A percentile compares a stretch with the other conserved stretches of the same genome.
These are phyloP conservation scores for Tipula vernalis DNA, from an alignment of 2,888 invertebrate species.

Conservation along the genomic window DNA sequence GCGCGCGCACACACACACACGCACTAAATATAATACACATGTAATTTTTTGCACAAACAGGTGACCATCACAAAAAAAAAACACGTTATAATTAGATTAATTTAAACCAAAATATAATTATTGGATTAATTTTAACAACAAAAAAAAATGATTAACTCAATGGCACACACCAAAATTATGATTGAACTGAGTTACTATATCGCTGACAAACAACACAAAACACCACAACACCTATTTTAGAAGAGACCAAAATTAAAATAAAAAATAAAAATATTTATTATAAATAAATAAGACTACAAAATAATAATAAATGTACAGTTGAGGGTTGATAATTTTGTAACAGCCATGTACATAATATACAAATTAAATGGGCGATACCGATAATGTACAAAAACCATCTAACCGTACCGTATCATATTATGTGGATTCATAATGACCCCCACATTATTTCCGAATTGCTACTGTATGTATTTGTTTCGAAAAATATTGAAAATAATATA, in stretches of 20 bases:
- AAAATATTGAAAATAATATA: neutral
- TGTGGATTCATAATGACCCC: neutral
- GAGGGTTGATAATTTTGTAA: neutral
- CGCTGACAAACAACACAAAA: neutral
- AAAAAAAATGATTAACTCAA: neutral
- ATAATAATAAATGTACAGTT: neutral
- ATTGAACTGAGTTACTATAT: neutral
- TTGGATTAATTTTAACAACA: no score
- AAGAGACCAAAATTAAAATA: neutral
- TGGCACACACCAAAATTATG: neutral
- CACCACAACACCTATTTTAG: neutral
- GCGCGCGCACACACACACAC: neutral
- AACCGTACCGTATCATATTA: neutral
- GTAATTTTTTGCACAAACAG: neutral
- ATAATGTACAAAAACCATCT: neutral
- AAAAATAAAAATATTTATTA: neutral
- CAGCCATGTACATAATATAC: neutral
- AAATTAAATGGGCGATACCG: neutral
- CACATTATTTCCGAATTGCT: neutral
- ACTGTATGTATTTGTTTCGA: neutral
- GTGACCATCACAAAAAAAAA: neutral
- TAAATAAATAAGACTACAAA: neutral
- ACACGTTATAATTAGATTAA: neutral
- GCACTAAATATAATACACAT: no score
- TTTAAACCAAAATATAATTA: neutral